These are phyloP conservation scores for Scaptodrosophila latifasciaeformis DNA, from an alignment of 2,888 invertebrate genomes.

Conservation along the genomic window DNA sequence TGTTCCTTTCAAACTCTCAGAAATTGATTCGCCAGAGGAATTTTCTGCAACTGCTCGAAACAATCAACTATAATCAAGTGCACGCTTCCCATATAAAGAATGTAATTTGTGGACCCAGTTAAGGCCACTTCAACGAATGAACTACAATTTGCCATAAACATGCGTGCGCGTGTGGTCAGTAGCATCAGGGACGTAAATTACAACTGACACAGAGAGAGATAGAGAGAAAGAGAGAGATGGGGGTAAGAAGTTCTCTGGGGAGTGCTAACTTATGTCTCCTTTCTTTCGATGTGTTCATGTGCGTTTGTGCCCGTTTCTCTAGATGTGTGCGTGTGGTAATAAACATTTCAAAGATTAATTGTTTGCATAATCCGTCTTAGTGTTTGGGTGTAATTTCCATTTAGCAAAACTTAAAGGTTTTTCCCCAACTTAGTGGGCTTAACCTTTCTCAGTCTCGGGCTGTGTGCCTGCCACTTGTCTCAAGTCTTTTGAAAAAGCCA, in stretches of 20 bases:
- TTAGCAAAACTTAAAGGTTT: not conserved
- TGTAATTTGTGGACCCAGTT: slow-evolving; percentile 46
- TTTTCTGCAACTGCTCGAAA: not conserved
- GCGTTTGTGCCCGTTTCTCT: not conserved
- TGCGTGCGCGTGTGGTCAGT: not conserved
- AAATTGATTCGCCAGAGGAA: slow-evolving; percentile 38
- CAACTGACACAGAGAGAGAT: not conserved
- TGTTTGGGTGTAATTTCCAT: not conserved
- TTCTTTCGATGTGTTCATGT: slow-evolving; percentile 1
- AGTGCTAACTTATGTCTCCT: slow-evolving; percentile 34
- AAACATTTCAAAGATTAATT: slow-evolving; percentile 59
- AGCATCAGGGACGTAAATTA: slow-evolving; percentile 16
- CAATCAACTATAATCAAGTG: slow-evolving; percentile 41
- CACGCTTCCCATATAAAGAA: slow-evolving; percentile 16
- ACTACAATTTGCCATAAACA: not conserved
- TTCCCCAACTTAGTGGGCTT: not conserved
- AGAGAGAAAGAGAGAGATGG: not conserved
- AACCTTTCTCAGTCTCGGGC: not conserved
- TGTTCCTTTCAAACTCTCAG: slow-evolving; percentile 38
- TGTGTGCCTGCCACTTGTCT: too few relatives aligned
- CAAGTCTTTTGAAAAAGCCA: too few relatives aligned
- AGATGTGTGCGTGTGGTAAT: slow-evolving; percentile 26
- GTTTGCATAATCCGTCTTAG: slow-evolving; percentile 52
- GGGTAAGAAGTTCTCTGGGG: slow-evolving; percentile 22
- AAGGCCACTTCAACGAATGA: too few relatives aligned